Base-by-base conservation (phyloP, 2,113 vertebrate species). In the Cheirogaleus medius region DNA sequence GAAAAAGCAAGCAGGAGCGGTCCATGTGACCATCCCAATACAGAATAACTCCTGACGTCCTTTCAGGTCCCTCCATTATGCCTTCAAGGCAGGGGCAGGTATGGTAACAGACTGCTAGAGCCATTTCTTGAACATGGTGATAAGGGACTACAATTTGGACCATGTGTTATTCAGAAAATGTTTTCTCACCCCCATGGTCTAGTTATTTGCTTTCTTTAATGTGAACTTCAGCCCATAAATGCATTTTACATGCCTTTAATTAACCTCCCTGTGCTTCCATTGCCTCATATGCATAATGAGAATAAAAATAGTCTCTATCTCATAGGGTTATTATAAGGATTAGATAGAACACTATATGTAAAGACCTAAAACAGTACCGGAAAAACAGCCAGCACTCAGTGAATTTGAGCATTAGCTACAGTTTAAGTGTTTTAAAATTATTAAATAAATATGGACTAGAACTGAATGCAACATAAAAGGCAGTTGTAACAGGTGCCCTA, bases 91-190 rank as follows among this genome's bases (percentile, higher is more conserved):
- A 17, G 23, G 4, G 42, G 23, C 81, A 54, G 13, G 17, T 54
- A 0, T 49, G 49, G 13, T 12, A 56, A 52, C 58, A 95, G 80
- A 64, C 34, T 37, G 39, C 23, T 9, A 60, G 63, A 60, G 42
- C 34, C 42, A 20, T 77, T 89, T 94, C 90, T 78, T 93, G 23
- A 83, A 52, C n/a, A 18, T 69, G 25, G 25, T 86, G 34, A 64
- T 68, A 47, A 74, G 83, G 47, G 54, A 39, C 32, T 87, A 69
- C 68, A 21, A 94, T 37, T 86, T n/a, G 80, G 42, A 84, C 23
- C 52, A 13, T 82, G 12, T 37, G 18, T 85, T 95, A n/a, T 92
- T 78, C 60, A 63, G 92, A 87, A 95, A 95, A 84, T 78, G 76
- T 69, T 96, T 95, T 95, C 64, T 92, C 81, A 86, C 13, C 39